Conservation (phyloP, 2,113 vertebrate genomes). For the Dicaeum eximium region DNA sequence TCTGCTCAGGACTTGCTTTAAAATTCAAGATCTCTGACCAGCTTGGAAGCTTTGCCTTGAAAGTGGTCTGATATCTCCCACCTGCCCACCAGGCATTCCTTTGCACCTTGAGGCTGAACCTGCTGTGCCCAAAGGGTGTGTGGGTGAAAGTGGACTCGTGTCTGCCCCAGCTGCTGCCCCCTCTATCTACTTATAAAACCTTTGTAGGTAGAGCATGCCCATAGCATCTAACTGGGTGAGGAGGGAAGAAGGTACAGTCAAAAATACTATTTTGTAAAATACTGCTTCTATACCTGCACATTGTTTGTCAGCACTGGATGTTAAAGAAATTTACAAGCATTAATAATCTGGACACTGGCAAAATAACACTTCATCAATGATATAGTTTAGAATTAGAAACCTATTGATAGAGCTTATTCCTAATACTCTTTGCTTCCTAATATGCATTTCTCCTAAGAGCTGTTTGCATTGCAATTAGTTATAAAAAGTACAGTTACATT, state of each 20-base stretch:
- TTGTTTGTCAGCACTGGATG: background rate
- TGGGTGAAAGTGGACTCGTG: background rate
- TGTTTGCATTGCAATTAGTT: background rate
- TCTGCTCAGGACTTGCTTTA: background rate
- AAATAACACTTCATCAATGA: background rate
- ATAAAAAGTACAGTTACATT: background rate
- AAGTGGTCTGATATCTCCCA: background rate
- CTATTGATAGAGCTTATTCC: background rate
- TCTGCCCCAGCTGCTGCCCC: background rate
- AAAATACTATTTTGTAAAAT: background rate
- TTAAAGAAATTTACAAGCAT: background rate
- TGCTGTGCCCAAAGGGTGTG: rapidly evolving
- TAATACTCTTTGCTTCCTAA: background rate
- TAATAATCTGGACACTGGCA: background rate
- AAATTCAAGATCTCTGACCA: background rate
- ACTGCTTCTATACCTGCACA: background rate
- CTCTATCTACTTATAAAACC: background rate
- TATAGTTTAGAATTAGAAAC: background rate
- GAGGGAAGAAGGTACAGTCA: background rate
- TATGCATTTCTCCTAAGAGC: background rate
- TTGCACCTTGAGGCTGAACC: background rate
- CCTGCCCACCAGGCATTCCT: too few species aligned
- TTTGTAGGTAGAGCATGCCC: background rate
- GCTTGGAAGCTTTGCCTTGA: background rate
- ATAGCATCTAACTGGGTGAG: background rate